These are phyloP conservation scores for Pseudorasbora parva DNA, from an alignment of 2,113 vertebrate species.

Conservation along the genomic window DNA sequence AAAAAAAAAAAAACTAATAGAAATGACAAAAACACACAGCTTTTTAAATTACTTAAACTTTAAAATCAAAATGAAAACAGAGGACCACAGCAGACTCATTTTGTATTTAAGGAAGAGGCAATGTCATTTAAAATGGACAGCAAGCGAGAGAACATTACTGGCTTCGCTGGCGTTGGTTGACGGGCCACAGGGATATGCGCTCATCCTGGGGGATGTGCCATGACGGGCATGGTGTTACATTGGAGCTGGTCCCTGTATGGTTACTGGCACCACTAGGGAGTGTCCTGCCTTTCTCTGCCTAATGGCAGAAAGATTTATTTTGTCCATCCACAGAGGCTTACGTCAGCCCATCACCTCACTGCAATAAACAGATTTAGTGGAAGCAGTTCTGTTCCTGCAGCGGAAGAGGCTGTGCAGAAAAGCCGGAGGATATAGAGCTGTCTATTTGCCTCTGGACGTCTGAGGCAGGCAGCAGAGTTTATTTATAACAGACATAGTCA, in stretches of 20 bases:
- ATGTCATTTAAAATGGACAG: background rate
- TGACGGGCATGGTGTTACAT: slow-evolving; percentile 60
- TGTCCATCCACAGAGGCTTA: slow-evolving; percentile 57
- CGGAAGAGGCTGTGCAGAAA: background rate
- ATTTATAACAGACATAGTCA: slow-evolving; percentile 37
- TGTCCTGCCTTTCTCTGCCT: slow-evolving; percentile 56
- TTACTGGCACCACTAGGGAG: slow-evolving; percentile 48
- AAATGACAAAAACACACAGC: background rate
- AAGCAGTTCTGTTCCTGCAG: slow-evolving; percentile 46
- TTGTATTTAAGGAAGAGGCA: background rate
- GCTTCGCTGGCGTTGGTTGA: background rate
- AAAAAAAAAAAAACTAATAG: background rate
- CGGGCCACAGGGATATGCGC: slow-evolving; percentile 20
- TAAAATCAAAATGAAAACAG: background rate
- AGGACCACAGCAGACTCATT: background rate
- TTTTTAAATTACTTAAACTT: background rate
- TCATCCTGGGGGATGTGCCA: slow-evolving; percentile 36
- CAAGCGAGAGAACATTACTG: background rate
- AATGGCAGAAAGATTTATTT: slow-evolving; percentile 68
- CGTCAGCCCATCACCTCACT: slow-evolving; percentile 61
- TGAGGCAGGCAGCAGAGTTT: background rate
- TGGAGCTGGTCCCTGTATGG: slow-evolving; percentile 52
- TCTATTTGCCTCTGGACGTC: slow-evolving; percentile 16
- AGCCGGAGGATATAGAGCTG: background rate
- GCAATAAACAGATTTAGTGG: slow-evolving; percentile 63